These are phyloP conservation scores for Nasonovia ribisnigri DNA, from an alignment of 2,888 invertebrate genomes.

Conservation along the genomic window DNA sequence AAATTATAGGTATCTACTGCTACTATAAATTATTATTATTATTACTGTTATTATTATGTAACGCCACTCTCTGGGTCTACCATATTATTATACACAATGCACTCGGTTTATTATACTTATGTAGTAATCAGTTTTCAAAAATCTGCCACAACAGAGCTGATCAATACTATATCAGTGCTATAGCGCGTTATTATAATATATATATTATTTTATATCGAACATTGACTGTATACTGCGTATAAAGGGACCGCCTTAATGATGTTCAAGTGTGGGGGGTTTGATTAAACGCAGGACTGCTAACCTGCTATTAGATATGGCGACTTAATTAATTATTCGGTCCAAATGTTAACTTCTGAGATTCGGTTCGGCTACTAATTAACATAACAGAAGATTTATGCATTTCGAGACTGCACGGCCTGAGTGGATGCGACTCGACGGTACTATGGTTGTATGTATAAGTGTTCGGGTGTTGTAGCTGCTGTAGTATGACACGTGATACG, in stretches of 20 bases:
- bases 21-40: too few relatives aligned
- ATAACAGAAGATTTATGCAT: constrained; percentile 37
- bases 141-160: background rate
- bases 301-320: background rate
- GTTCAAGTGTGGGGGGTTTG: constrained; percentile 52
- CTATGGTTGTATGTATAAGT: background rate
- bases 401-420: background rate
- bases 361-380: constrained; percentile 40
- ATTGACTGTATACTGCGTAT: background rate
- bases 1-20: too few relatives aligned
- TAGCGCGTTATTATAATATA: background rate
- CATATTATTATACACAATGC: background rate
- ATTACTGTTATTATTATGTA: background rate
- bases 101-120: background rate
- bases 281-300: constrained; percentile 32
- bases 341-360: constrained; percentile 27
- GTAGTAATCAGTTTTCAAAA: too few relatives aligned
- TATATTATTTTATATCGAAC: background rate
- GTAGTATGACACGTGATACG: background rate
- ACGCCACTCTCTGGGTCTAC: background rate
- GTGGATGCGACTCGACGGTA: background rate
- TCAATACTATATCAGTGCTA: background rate
- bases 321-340: constrained; percentile 39
- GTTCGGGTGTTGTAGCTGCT: background rate
- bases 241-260: constrained; percentile 44